Evolutionary conservation across 2,888 invertebrate species (phyloP).

Genomic region (Microplitis manilae): DNA sequence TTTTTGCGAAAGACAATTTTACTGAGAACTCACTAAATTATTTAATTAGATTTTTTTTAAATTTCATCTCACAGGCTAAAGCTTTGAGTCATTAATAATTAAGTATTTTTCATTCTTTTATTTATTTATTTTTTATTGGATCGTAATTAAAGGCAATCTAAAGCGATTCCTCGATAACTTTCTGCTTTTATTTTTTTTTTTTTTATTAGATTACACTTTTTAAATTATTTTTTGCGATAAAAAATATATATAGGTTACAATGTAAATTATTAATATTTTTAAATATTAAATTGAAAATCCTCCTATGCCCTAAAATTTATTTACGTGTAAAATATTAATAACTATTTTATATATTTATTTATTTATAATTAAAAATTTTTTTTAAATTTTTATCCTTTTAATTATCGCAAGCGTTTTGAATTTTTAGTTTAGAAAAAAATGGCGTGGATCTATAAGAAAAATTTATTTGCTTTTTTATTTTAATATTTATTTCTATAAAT

Average conservation of each 20-base stretch:
- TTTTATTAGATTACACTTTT: conserved; percentile 41
- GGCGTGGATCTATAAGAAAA: conserved; percentile 28
- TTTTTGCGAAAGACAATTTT: conserved; percentile 42
- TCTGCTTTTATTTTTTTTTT: conserved; percentile 35
- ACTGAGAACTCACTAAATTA: conserved; percentile 44
- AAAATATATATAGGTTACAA: conserved; percentile 53
- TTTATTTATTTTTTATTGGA: conserved; percentile 23
- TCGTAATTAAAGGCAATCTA: conserved; percentile 42
- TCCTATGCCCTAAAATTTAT: conserved; percentile 40
- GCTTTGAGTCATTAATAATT: conserved; percentile 27
- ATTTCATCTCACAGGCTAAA: conserved; percentile 34
- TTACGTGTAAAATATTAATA: conserved; percentile 43
- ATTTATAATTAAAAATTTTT: conserved; percentile 31
- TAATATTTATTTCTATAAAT: conserved; percentile 15
- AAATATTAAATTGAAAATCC: conserved; percentile 45
- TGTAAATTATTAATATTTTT: conserved; percentile 43
- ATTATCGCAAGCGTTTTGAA: conserved; percentile 38
- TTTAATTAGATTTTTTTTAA: conserved; percentile 29
- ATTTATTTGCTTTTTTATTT: conserved; percentile 20
- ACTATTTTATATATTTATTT: conserved; percentile 38
- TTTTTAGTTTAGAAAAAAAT: conserved; percentile 30
- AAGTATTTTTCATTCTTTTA: conserved; percentile 18
- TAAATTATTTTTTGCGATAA: conserved; percentile 45
- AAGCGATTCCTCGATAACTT: conserved; percentile 27
- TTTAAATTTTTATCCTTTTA: conserved; percentile 27